phyloP scores from a whole-genome alignment of 1,140 invertebrate genomes.

The Drosophila nigrodunni region DNA sequence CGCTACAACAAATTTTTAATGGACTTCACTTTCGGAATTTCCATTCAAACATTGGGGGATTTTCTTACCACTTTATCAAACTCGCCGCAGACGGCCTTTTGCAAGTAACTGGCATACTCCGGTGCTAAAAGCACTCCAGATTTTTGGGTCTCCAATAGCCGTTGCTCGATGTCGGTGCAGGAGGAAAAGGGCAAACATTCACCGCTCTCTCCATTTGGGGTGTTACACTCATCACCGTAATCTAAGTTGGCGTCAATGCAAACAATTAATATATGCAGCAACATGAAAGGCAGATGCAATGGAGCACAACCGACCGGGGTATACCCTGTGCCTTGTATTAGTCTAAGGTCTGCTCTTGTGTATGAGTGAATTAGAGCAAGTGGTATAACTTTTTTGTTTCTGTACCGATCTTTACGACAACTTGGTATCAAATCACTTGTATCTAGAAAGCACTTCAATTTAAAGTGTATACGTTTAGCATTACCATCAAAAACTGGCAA shows the following conservation, averaged over 20 bases:
- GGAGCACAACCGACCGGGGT: too few species aligned
- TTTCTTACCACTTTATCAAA: constrained; percentile 56
- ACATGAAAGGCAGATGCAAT: neutral
- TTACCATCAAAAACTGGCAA: too few species aligned
- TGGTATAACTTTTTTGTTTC: too few species aligned
- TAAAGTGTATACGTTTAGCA: too few species aligned
- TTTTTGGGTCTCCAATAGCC: constrained; percentile 39
- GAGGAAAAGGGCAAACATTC: constrained; percentile 64
- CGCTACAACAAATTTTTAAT: constrained; percentile 32
- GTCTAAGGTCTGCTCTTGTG: too few species aligned
- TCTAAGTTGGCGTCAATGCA: constrained; percentile 41
- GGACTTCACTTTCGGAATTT: neutral
- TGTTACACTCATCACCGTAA: constrained; percentile 62
- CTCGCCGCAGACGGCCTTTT: constrained; percentile 58
- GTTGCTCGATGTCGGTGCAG: constrained; percentile 61
- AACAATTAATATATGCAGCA: constrained; percentile 40
- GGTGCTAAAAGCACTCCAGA: constrained; percentile 32
- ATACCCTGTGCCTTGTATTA: too few species aligned
- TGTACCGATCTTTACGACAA: too few species aligned
- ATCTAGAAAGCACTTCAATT: too few species aligned
- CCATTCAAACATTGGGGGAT: neutral
- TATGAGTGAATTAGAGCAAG: too few species aligned
- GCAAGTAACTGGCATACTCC: constrained; percentile 57
- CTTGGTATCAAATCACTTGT: too few species aligned
- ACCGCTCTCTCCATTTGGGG: constrained; percentile 54